A percentile compares a stretch with the other conserved stretches of the same genome.
These are phyloP conservation scores for Thymallus thymallus DNA, from an alignment of 2,113 vertebrate species.

Conservation along the genomic window DNA sequence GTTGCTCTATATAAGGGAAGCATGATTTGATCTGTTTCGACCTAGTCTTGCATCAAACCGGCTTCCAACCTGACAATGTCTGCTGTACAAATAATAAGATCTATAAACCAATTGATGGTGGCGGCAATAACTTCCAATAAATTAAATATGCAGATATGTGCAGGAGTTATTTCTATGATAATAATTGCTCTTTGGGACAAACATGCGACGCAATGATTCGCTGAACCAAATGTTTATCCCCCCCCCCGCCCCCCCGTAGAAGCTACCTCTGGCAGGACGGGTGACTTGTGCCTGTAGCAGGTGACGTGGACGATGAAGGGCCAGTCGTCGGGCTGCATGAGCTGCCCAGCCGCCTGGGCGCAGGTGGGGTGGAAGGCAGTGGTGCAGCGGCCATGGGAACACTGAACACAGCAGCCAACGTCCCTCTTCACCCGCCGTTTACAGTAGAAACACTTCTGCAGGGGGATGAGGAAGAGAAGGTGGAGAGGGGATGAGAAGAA, in stretches of 20 bases:
- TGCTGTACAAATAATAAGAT: no score
- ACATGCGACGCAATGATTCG: no score
- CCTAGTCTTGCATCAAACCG: no score
- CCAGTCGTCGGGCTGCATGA: slow-evolving; percentile 98
- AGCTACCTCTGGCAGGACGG: slow-evolving; percentile 81
- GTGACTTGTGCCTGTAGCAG: slow-evolving; percentile 87
- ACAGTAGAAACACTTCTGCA: slow-evolving; percentile 93
- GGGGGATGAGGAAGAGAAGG: slow-evolving; percentile 3
- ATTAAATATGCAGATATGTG: no score
- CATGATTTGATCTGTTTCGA: no score
- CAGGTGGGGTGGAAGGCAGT: slow-evolving; percentile 95
- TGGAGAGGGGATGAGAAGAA: neutral
- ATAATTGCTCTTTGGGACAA: no score
- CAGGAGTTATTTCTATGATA: no score
- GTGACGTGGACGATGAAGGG: slow-evolving; percentile 95
- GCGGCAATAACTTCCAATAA: no score
- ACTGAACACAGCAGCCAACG: slow-evolving; percentile 92
- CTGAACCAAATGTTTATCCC: no score
- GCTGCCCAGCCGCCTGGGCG: slow-evolving; percentile 91
- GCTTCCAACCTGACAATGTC: no score
- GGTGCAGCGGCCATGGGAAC: slow-evolving; percentile 95
- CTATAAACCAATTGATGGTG: no score
- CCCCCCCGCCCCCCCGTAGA: neutral
- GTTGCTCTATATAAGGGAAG: no score
- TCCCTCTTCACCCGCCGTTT: slow-evolving; percentile 87